A percentile compares a stretch with the other conserved stretches of the same genome.
These are phyloP conservation scores for Sparidentex hasta DNA, from an alignment of 2,797 vertebrate species.

Conservation along the genomic window DNA sequence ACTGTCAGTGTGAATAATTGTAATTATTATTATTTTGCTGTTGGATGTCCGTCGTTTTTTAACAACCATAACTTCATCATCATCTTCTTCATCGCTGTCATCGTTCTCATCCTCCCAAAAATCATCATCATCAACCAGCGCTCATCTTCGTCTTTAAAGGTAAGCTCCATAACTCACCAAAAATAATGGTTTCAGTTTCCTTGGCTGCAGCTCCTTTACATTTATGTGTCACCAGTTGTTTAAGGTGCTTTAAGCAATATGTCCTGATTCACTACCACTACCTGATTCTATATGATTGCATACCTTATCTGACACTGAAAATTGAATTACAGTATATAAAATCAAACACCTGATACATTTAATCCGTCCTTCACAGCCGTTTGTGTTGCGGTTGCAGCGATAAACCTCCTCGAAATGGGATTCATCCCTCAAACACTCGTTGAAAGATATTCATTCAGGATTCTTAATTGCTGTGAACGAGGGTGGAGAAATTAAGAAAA, in stretches of 20 bases:
- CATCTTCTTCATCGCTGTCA: not conserved
- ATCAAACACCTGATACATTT: not conserved
- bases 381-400: not conserved
- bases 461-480: constrained; percentile 38
- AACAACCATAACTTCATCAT: constrained; percentile 7
- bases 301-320: not conserved
- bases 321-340: not conserved
- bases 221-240: constrained; percentile 18
- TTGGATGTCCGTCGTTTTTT: constrained; percentile 32
- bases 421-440: not conserved
- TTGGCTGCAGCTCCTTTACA: not conserved
- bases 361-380: not conserved
- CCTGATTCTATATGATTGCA: not conserved
- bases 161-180: constrained; percentile 41
- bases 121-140: constrained; percentile 18
- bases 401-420: not conserved
- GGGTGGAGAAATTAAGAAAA: constrained; percentile 45
- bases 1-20: not conserved
- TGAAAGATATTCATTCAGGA: not conserved
- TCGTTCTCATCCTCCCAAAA: not conserved
- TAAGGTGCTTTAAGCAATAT: constrained; percentile 24
- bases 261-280: constrained; percentile 12
- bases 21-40: constrained; percentile 15
- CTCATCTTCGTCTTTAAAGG: constrained; percentile 35
- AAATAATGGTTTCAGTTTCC: not conserved